phyloP scores from a whole-genome alignment of 2,888 invertebrate species.

The Temnothorax unifasciatus region DNA sequence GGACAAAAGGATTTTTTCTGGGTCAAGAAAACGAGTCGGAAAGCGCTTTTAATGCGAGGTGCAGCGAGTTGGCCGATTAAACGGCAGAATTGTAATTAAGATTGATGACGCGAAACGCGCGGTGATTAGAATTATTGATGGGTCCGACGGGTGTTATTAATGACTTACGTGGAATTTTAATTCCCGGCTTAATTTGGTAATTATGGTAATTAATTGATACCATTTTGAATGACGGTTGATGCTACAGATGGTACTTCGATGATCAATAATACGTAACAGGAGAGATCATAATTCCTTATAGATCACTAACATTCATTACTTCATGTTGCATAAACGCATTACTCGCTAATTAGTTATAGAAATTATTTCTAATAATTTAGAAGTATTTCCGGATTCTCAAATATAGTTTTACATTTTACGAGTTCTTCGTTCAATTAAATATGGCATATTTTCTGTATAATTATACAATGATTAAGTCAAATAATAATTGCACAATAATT shows the following conservation, averaged over 20 bases:
- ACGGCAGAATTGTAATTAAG: conserved; percentile 51
- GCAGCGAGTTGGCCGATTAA: conserved; percentile 40
- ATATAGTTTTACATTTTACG: not conserved
- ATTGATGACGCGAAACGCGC: conserved; percentile 52
- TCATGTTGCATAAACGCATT: not conserved
- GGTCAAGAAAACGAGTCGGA: conserved; percentile 21
- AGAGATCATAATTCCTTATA: conserved; percentile 27
- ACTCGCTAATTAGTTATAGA: not conserved
- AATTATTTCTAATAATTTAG: not conserved
- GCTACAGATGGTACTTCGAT: conserved; percentile 37
- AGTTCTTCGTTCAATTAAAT: not conserved
- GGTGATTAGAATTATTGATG: conserved; percentile 56
- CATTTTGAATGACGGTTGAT: conserved; percentile 45
- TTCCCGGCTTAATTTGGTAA: conserved; percentile 52
- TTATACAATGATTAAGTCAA: not conserved
- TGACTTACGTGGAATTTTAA: conserved; percentile 55
- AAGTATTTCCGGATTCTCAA: not conserved
- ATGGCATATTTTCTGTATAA: not conserved
- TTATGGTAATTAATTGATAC: conserved; percentile 55
- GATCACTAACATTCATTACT: conserved; percentile 17
- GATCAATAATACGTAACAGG: conserved; percentile 42
- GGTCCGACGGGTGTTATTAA: conserved; percentile 55
- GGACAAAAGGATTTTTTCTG: not conserved
- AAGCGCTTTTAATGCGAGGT: conserved; percentile 23
- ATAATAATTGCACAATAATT: not conserved